Percentiles rank a stretch among this genome's conserved stretches.
phyloP scores from a whole-genome alignment of 2,113 vertebrate species.

The Rhinichthys klamathensis region DNA sequence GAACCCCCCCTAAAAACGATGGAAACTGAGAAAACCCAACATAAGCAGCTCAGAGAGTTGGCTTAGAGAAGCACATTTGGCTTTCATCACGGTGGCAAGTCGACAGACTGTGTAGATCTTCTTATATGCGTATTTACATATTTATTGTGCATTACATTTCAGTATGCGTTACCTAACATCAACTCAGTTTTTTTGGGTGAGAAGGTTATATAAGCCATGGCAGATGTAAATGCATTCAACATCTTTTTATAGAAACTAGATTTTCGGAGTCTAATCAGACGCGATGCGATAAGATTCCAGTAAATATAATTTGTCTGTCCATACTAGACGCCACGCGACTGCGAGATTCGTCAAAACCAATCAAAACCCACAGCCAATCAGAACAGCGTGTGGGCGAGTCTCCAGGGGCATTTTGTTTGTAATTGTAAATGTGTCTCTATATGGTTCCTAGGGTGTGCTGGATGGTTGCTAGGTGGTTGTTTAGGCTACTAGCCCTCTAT shows the following conservation, averaged over 20 bases:
- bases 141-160: constrained; percentile 11
- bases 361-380: no score
- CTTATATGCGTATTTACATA: constrained; percentile 22
- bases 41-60: constrained; percentile 16
- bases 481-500: no score
- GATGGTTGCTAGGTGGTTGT: not conserved
- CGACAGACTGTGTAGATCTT: not conserved
- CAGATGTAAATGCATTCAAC: not conserved
- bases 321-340: no score
- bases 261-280: not conserved
- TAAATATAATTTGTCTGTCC: no score
- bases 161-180: not conserved
- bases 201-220: not conserved
- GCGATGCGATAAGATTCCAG: no score
- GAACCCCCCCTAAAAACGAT: not conserved
- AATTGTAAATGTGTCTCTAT: not conserved
- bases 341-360: no score
- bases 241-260: not conserved
- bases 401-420: not conserved
- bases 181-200: not conserved
- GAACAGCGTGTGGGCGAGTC: no score
- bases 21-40: not conserved
- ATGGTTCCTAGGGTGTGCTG: not conserved
- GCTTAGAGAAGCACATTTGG: not conserved
- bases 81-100: constrained; percentile 37